Evolutionary conservation across 2,113 vertebrate genomes (phyloP), one percentile per base, ranked within the genome.

Genomic region (Podarcis cretensis): DNA sequence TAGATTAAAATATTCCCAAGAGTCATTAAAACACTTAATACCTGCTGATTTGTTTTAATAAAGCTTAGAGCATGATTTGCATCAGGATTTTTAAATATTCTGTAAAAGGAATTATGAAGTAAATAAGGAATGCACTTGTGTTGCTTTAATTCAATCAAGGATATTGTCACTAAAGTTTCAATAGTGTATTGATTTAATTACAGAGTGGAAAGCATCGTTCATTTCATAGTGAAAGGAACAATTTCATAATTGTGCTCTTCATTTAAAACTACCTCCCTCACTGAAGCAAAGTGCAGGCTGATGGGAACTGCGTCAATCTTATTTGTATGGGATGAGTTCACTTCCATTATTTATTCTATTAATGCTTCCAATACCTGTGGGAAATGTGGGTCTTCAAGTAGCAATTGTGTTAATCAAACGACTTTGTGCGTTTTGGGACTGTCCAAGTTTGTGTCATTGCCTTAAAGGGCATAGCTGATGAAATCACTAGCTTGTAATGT

Each of bases 401-500:
- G 81, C 78, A 27, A 85, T 37, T 89, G 35, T 86, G 83, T 94
- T 95, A 92, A 90, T 94, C 90, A 94, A 92, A 94, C 43, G 79
- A 89, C 37, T 86, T 87, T 80, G 2, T 91, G 27, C 83, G 5
- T 91, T 91, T 92, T 82, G 84, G 23, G 40, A 75, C 30, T 89
- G 85, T 85, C 78, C 77, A 68, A 89, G 48, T 93, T 95, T 89
- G 89, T 95, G 85, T 89, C 85, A 93, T 94, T 96, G n/a, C n/a
- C 80, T 93, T 92, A 94, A 43, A 90, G 77, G 94, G 85, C 81
- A 90, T 66, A 89, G 84, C 69, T 94, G 89, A 93, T 93, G 87
- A 92, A 96, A 96, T 43, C 75, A 76, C 88, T 89, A 77, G 89
- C 86, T 89, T 92, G 69, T 90, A 93, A 92, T 95, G 74, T 95